Conservation (phyloP, 2,888 invertebrate genomes). For the Lamellibrachia columna region DNA sequence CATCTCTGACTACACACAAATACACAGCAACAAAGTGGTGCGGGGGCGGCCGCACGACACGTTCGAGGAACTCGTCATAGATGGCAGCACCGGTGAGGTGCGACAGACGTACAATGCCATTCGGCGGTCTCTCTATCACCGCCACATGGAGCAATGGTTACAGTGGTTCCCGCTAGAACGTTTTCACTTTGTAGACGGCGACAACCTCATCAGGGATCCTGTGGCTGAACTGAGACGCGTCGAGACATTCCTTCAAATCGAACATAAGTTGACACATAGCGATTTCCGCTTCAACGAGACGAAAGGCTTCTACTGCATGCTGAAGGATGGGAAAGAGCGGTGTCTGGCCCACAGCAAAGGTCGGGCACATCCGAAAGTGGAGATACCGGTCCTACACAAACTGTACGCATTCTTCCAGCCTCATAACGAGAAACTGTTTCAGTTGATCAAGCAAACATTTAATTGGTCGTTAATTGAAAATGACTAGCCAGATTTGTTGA, state of each 20-base stretch:
- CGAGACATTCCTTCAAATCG: constrained; percentile 60
- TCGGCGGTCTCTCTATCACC: constrained; percentile 63
- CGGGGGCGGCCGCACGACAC: constrained; percentile 37
- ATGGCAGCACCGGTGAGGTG: constrained; percentile 60
- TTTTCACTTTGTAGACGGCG: constrained; percentile 86
- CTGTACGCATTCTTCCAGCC: constrained; percentile 56
- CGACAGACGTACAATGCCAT: constrained; percentile 67
- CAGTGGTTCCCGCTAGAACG: constrained; percentile 91
- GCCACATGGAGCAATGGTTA: constrained; percentile 90
- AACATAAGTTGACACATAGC: constrained; percentile 68
- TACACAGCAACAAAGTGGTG: constrained; percentile 72
- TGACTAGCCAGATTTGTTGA: neutral
- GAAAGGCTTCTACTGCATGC: constrained; percentile 90
- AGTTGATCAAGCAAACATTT: neutral
- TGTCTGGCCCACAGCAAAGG: constrained; percentile 90
- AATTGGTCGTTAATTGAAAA: neutral
- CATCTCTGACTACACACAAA: constrained; percentile 95
- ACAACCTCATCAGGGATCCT: constrained; percentile 59
- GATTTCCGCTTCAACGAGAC: constrained; percentile 97
- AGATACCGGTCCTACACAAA: constrained; percentile 71
- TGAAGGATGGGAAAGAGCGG: constrained; percentile 74
- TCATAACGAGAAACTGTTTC: constrained; percentile 55
- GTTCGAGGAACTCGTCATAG: constrained; percentile 66
- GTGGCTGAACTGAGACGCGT: constrained; percentile 56
- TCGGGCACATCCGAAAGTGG: constrained; percentile 85